Conservation (phyloP, 2,113 vertebrate species). For the Carassius gibelio region DNA sequence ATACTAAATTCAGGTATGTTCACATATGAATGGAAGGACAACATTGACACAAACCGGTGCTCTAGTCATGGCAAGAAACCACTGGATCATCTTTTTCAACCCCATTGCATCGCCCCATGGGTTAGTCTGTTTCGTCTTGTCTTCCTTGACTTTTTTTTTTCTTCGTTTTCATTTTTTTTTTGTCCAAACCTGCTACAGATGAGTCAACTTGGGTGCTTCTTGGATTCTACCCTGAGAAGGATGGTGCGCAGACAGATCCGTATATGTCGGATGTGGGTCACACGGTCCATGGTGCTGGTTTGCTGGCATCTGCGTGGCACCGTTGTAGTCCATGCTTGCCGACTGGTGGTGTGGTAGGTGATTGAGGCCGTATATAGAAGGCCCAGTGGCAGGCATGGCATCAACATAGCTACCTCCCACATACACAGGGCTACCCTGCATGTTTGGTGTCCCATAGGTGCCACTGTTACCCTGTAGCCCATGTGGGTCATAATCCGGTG, state of each 20-base stretch:
- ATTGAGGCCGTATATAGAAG: constrained; percentile 92
- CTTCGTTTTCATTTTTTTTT: constrained; percentile 52
- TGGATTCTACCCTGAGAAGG: constrained; percentile 99
- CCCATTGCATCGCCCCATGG: constrained; percentile 67
- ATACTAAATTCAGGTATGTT: constrained; percentile 33
- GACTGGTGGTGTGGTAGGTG: constrained; percentile 92
- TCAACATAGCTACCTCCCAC: constrained; percentile 92
- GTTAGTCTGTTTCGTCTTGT: constrained; percentile 63
- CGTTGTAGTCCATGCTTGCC: constrained; percentile 92
- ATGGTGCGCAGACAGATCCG: constrained; percentile 94
- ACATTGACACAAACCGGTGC: constrained; percentile 50
- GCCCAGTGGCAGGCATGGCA: constrained; percentile 86
- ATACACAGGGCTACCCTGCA: constrained; percentile 94
- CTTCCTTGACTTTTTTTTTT: constrained; percentile 52
- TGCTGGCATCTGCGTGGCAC: constrained; percentile 82
- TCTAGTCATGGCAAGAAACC: constrained; percentile 66
- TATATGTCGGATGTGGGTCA: constrained; percentile 88
- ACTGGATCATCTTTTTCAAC: constrained; percentile 65
- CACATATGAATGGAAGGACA: constrained; percentile 48
- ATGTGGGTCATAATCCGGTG: constrained; percentile 92
- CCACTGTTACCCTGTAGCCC: constrained; percentile 85
- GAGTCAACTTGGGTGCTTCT: constrained; percentile 99
- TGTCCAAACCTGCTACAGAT: constrained; percentile 88
- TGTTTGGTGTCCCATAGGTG: constrained; percentile 82
- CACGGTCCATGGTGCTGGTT: constrained; percentile 93